phyloP scores from a whole-genome alignment of 2,888 invertebrate species.

The Agrypnus murinus region DNA sequence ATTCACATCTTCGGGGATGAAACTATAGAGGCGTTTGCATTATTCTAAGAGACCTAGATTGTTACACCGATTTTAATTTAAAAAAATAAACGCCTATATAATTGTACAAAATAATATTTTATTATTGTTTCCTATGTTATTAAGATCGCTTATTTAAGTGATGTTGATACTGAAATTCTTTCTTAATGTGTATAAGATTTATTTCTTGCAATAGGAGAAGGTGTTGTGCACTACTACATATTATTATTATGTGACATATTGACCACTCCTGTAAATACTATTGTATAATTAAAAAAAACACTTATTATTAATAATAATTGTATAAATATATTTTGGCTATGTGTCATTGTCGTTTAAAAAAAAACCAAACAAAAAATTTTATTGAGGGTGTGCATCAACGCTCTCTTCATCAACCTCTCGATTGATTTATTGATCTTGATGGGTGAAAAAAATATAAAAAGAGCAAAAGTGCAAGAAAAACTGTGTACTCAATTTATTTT shows the following conservation, averaged over 20 bases:
- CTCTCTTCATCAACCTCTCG: slow-evolving; percentile 26
- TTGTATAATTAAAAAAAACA: slow-evolving; percentile 29
- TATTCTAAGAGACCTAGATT: too few relatives aligned
- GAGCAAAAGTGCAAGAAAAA: not conserved
- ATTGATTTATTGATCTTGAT: slow-evolving; percentile 7
- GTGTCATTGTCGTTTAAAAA: slow-evolving; percentile 31
- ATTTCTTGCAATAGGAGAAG: slow-evolving; percentile 24
- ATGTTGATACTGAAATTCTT: slow-evolving; percentile 1
- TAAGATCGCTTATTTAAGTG: slow-evolving; percentile 13
- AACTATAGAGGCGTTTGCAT: too few relatives aligned
- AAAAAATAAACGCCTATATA: not conserved
- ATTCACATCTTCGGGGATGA: slow-evolving; percentile 39
- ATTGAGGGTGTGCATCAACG: slow-evolving; percentile 26
- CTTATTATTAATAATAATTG: slow-evolving; percentile 27
- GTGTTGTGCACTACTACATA: slow-evolving; percentile 59
- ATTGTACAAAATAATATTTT: slow-evolving; percentile 19
- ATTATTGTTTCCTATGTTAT: slow-evolving; percentile 31
- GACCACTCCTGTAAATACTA: slow-evolving; percentile 56
- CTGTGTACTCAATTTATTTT: too few relatives aligned
- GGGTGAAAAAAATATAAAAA: not conserved
- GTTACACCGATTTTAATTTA: too few relatives aligned
- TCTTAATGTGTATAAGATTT: not conserved
- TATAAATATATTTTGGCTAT: slow-evolving; percentile 46
- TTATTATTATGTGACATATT: slow-evolving; percentile 59
- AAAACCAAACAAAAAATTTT: not conserved